phyloP scores from a whole-genome alignment of 2,113 vertebrate genomes.

The Suncus etruscus region DNA sequence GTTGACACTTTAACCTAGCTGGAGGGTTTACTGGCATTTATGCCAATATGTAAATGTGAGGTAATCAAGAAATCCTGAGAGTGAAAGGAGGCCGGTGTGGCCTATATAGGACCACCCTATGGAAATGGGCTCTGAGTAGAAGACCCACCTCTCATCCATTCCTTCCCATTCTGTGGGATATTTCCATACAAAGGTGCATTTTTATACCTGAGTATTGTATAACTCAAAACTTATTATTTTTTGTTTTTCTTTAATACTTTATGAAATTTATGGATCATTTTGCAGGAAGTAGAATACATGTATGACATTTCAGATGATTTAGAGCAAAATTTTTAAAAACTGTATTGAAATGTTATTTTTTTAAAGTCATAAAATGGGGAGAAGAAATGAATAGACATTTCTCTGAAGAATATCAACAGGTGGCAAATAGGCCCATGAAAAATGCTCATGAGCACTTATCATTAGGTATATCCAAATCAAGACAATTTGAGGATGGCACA shows the following conservation, averaged over 20 bases:
- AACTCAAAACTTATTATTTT: constrained; percentile 42
- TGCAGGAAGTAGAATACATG: constrained; percentile 16
- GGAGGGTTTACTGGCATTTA: constrained; percentile 41
- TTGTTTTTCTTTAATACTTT: constrained; percentile 12
- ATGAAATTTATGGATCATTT: constrained; percentile 62
- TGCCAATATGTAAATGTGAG: neutral
- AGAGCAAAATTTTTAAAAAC: constrained; percentile 50
- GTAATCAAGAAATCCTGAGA: neutral
- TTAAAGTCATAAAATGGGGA: too few species aligned
- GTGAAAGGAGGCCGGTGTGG: neutral
- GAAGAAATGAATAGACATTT: too few species aligned
- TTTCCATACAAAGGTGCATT: constrained; percentile 47
- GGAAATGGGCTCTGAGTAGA: neutral
- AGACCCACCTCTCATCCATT: neutral
- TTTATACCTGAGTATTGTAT: neutral
- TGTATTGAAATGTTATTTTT: constrained; percentile 41
- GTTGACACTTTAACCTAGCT: neutral
- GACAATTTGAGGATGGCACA: too few species aligned
- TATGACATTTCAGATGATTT: constrained; percentile 57
- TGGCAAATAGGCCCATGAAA: too few species aligned
- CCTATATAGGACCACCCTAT: neutral
- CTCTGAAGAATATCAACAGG: too few species aligned
- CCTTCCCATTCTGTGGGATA: neutral
- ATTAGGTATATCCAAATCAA: too few species aligned
- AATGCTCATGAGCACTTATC: too few species aligned